Base-by-base conservation (phyloP, 1,140 invertebrate species). In the Lasaia peninsularis region DNA sequence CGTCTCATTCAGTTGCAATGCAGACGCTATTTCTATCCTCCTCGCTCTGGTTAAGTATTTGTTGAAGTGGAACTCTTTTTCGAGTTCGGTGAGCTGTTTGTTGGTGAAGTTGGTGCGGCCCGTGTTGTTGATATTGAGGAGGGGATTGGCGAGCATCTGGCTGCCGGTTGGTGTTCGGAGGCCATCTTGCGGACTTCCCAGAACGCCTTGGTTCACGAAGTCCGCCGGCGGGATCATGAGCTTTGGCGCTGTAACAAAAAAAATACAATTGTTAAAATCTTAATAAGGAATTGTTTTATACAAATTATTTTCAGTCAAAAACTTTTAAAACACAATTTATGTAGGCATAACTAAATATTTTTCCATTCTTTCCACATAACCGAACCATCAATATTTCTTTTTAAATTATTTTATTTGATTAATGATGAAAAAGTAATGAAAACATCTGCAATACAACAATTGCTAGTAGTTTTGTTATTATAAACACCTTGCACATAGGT, bases 41-140 rank as follows among this genome's bases (percentile, higher is more conserved):
- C 98, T 90, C 6, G 97, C 98, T 64, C 98, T 91, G 2, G 98
- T 99, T 71, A 99, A 92, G 91, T 99, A 99, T 90, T 99, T 99
- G 90, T 99, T 99, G 89, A 98, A 99, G 89, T 99, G 98, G 88
- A 99, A 99, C 89, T 99, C 98, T 84, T 99, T 99, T 83, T 99
- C 98, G 65, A 99, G 91, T 89, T 99, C 98, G 0, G 98, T 99
- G 50, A 99, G 92, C 85, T 99, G 98, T 88, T 99, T 99, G 81
- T 98, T 99, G 52, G 97, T 99, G 90, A 99, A 99, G 89, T 99
- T 99, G 2, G 98, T 99, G 24, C 98, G 91, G 18, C 97, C 97
- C 4, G 96, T 95, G 80, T 95, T 95, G 85, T 95, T 96, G 55
- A 94, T 90, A 73, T 92, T 91, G 62, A 92, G 88, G 50, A 91